These are phyloP conservation scores for Fistularia tabacaria DNA, from an alignment of 2,797 vertebrate genomes.

Conservation along the genomic window DNA sequence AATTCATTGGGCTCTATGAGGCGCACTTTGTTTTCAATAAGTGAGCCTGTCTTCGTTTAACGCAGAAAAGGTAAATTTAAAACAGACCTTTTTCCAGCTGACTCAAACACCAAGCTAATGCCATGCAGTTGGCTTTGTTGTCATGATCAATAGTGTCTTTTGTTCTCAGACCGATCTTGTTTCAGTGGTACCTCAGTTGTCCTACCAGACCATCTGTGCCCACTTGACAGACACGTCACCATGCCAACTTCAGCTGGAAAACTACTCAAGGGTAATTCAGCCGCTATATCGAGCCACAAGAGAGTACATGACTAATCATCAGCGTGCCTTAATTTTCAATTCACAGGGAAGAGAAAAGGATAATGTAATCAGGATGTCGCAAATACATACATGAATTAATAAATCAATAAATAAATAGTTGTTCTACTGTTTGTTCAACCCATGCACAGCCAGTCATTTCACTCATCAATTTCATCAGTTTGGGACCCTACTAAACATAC, in stretches of 20 bases:
- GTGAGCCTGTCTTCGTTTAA: too few species aligned
- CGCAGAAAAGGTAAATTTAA: neutral
- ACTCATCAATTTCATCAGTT: neutral
- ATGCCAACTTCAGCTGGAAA: conserved; percentile 39
- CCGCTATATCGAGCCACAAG: conserved; percentile 1
- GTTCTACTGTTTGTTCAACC: too few species aligned
- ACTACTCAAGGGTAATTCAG: conserved; percentile 29
- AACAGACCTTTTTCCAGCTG: neutral
- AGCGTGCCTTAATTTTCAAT: neutral
- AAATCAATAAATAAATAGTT: too few species aligned
- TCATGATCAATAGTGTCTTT: neutral
- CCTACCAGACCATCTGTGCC: conserved; percentile 45
- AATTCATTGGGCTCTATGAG: too few species aligned
- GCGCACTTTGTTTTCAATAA: too few species aligned
- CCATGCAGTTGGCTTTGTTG: neutral
- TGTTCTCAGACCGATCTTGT: conserved; percentile 10
- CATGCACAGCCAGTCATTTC: too few species aligned
- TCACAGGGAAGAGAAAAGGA: neutral
- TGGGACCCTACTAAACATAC: too few species aligned
- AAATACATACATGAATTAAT: too few species aligned
- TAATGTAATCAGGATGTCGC: too few species aligned
- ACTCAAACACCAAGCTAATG: too few species aligned
- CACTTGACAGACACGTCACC: conserved; percentile 39
- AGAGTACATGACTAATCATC: neutral
- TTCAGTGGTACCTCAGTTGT: conserved; percentile 5